Conservation (phyloP, 2,888 invertebrate species). For the Ctena decussata region DNA sequence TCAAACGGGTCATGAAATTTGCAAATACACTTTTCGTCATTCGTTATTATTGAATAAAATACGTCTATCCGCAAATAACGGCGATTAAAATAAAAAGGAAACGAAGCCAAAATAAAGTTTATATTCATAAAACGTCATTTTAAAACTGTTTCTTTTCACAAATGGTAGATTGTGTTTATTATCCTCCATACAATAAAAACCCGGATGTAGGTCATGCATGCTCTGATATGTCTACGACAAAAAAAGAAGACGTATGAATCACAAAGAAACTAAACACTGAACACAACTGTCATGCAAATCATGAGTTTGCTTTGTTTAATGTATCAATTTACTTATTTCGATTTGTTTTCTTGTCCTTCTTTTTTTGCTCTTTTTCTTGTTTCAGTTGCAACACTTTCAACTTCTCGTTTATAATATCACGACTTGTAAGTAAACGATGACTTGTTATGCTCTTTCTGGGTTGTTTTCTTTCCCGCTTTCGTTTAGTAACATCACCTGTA, state of each 20-base stretch:
- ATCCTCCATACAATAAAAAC: too few species aligned
- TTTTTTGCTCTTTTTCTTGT: background rate
- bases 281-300: background rate
- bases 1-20: too few species aligned
- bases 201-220: too few species aligned
- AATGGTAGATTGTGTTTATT: too few species aligned
- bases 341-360: background rate
- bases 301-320: background rate
- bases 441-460: conserved; percentile 2
- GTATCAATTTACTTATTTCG: background rate
- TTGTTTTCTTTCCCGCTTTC: background rate
- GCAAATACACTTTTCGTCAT: too few species aligned
- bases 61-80: too few species aligned
- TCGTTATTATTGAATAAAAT: too few species aligned
- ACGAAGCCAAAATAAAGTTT: too few species aligned
- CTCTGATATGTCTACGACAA: too few species aligned
- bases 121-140: too few species aligned
- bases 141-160: too few species aligned
- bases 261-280: background rate
- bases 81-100: too few species aligned
- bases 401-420: background rate
- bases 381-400: background rate
- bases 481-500: background rate
- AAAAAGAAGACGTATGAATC: background rate
- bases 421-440: conserved; percentile 37